These are phyloP conservation scores for Noctuana brunneofusca DNA, from an alignment of 2,888 invertebrate genomes.

Conservation along the genomic window DNA sequence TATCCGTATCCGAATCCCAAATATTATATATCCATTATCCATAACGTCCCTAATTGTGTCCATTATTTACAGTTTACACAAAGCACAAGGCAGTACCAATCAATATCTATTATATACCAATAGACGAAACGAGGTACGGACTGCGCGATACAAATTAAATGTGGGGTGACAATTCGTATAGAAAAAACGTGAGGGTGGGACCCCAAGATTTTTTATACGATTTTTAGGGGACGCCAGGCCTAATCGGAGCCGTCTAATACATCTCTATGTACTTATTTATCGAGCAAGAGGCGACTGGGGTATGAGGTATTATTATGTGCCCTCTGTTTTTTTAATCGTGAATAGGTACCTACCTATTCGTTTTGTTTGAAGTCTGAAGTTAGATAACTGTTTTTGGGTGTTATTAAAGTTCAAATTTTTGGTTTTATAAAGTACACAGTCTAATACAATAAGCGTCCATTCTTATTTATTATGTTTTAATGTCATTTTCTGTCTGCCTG, in stretches of 20 bases:
- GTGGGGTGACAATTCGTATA: conserved; percentile 55
- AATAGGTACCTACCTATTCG: neutral
- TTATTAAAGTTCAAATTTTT: too few species aligned
- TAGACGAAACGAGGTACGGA: conserved; percentile 56
- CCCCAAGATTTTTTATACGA: conserved; percentile 57
- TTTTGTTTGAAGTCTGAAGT: too few species aligned
- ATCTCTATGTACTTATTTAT: conserved; percentile 68
- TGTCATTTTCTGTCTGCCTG: too few species aligned
- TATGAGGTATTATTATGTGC: conserved; percentile 34
- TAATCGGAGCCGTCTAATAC: conserved; percentile 57
- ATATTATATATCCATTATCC: too few species aligned
- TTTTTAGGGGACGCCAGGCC: conserved; percentile 42
- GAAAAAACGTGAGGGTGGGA: conserved; percentile 63
- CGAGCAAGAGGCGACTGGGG: conserved; percentile 35
- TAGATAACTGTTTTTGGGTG: too few species aligned
- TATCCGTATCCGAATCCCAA: too few species aligned
- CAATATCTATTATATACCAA: conserved; percentile 71
- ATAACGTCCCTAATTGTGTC: too few species aligned
- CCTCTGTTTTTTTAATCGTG: neutral
- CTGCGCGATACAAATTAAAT: conserved; percentile 41
- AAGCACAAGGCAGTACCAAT: conserved; percentile 47
- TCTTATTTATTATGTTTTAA: too few species aligned
- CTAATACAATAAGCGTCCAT: too few species aligned
- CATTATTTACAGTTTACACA: conserved; percentile 25
- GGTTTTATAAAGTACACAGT: too few species aligned